Evolutionary conservation across 2,113 vertebrate species (phyloP).

Genomic region (Sylvicapra grimmia): DNA sequence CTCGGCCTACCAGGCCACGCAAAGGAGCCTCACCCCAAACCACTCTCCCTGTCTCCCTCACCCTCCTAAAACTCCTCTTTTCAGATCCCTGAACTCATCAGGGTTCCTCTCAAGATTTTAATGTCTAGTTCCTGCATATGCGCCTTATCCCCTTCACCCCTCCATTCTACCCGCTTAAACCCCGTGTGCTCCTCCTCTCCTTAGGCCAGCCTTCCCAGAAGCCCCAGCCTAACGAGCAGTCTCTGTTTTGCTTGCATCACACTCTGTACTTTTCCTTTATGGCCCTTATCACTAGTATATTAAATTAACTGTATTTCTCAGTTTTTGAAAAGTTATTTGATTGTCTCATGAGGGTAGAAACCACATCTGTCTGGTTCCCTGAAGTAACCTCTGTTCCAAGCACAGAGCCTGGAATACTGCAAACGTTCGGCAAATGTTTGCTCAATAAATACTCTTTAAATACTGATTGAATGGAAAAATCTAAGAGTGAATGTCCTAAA

Average conservation of each 20-base stretch:
- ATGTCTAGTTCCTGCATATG: background rate
- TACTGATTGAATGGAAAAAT: background rate
- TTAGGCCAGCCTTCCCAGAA: background rate
- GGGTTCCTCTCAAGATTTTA: background rate
- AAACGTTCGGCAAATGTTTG: background rate
- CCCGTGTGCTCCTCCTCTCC: background rate
- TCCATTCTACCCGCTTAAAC: background rate
- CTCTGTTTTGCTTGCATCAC: background rate
- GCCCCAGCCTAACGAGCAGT: background rate
- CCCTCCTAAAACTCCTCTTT: background rate
- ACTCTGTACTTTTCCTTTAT: background rate
- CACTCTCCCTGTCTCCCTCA: background rate
- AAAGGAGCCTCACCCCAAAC: background rate
- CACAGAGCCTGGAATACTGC: background rate
- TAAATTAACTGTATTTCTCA: background rate
- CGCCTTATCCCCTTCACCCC: background rate
- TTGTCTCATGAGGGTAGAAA: background rate
- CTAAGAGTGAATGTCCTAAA: background rate
- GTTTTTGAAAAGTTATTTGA: background rate
- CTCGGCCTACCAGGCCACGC: background rate
- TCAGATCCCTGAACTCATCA: background rate
- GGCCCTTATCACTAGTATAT: background rate
- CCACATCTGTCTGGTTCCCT: background rate
- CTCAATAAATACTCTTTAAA: background rate
- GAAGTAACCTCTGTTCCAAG: background rate